Conservation (phyloP, 35 echinoderm and acorn worm genomes). For the Eucidaris tribuloides region DNA sequence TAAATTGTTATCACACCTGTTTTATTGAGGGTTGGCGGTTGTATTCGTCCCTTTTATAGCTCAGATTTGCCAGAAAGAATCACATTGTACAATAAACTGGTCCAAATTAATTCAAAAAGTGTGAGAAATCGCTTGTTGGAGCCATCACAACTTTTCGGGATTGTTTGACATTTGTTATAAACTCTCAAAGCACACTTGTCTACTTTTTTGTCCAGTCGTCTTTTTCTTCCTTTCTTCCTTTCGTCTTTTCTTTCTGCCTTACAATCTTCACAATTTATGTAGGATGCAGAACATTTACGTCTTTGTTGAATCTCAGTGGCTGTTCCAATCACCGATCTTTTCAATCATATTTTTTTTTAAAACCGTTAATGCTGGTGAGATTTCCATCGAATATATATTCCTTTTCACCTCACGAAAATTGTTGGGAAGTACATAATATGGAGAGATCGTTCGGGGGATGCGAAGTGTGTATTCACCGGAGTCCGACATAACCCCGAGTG, state of each 20-base stretch:
- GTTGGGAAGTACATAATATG: too few species aligned
- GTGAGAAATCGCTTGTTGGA: too few species aligned
- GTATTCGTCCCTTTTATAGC: slow-evolving; percentile 15
- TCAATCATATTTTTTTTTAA: slow-evolving; percentile 32
- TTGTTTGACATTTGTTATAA: too few species aligned
- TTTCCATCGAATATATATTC: slow-evolving; percentile 16
- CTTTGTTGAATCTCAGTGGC: not conserved
- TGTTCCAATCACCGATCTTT: slow-evolving; percentile 3
- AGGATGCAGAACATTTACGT: too few species aligned
- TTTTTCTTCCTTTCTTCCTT: too few species aligned
- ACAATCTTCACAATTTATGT: too few species aligned
- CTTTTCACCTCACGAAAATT: not conserved
- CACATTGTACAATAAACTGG: slow-evolving; percentile 25
- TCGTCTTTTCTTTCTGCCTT: too few species aligned
- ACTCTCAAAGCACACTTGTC: too few species aligned
- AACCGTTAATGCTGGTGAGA: not conserved
- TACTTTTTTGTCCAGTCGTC: too few species aligned
- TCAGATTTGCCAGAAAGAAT: not conserved
- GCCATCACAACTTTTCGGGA: too few species aligned
- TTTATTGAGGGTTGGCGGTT: not conserved
- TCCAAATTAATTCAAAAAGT: slow-evolving; percentile 16
- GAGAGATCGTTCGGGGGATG: not conserved
- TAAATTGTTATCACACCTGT: slow-evolving; percentile 17
- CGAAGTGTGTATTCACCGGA: slow-evolving; percentile 1
- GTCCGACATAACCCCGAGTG: slow-evolving; percentile 9